Evolutionary conservation across 2,113 vertebrate species (phyloP).

Genomic region (Syngnathus typhle): DNA sequence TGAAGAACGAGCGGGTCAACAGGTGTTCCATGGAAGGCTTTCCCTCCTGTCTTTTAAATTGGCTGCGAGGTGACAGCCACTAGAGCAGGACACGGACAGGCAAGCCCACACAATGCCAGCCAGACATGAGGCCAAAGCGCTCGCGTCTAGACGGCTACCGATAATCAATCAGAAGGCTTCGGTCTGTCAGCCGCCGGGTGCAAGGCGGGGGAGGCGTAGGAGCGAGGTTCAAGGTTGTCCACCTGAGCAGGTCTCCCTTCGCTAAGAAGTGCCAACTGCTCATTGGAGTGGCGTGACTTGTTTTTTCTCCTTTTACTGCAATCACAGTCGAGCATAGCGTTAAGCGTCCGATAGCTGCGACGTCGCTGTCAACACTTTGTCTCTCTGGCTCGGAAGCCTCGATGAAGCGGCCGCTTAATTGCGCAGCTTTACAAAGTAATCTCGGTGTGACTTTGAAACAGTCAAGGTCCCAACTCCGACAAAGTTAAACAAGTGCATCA

Average conservation of each 20-base stretch:
- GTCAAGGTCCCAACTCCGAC: conserved; percentile 36
- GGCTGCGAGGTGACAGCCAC: conserved; percentile 62
- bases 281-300: conserved; percentile 4
- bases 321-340: conserved; percentile 8
- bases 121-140: conserved; percentile 36
- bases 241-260: conserved; percentile 27
- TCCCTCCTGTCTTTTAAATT: conserved; percentile 50
- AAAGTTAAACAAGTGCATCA: conserved; percentile 26
- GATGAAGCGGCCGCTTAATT: conserved; percentile 31
- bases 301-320: not conserved
- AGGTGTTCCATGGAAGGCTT: conserved; percentile 30
- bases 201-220: conserved; percentile 19
- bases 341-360: conserved; percentile 7
- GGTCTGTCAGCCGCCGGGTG: conserved; percentile 35
- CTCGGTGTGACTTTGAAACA: conserved; percentile 24
- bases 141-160: conserved; percentile 37
- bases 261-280: conserved; percentile 14
- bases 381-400: conserved; percentile 13
- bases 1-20: conserved; percentile 48
- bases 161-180: conserved; percentile 48
- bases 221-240: conserved; percentile 38
- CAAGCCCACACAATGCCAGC: conserved; percentile 42
- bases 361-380: conserved; percentile 20
- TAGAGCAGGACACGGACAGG: conserved; percentile 43
- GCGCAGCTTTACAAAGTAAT: conserved; percentile 40